Evolutionary conservation across 2,797 vertebrate genomes (phyloP), one percentile per base, ranked within the genome.

Genomic region (Parotocinclus haroldoi): DNA sequence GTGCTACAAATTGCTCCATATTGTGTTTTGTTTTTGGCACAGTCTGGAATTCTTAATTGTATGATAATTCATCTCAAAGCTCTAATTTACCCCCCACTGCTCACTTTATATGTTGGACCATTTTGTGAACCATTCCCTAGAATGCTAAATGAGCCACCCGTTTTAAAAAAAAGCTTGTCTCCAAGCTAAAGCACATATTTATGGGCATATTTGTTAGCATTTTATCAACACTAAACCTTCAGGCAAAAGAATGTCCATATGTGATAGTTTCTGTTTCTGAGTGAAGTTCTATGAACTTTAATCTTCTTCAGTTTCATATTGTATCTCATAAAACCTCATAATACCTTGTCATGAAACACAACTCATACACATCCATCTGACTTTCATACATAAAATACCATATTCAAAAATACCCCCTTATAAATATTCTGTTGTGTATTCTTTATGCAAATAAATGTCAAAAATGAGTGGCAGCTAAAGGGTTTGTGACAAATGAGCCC

Each of bases 81-180:
- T 89, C 90, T 96, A 95, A 95, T 98, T 93, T 95, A 93, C 93
- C 93, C 91, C 93, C 93, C 85, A 89, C 92, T 74, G 87, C 81
- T 87, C 74, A 73, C 82, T 87, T 88, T 84, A 83, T 92, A 89
- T 86, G 86, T 89, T 81, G 84, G 83, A 87, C 86, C 88, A 91
- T 92, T 93, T 93, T 92, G 88, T 78, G 68, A 90, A 91, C 87
- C 86, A 84, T 85, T 88, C 84, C 84, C 86, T 86, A 64, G 91
- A 95, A 95, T 93, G 90, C 91, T 89, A 93, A 93, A 94, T 93
- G 91, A 94, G 88, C 84, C 76, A 80, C 83, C 82, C 68, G 83
- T 84, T 66, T 87, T n/a, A n/a, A n/a, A 75, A 82, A 88, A 78
- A 85, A 85, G 68, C 80, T 84, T 82, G 80, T 88, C 84, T 88